These are phyloP conservation scores for Spinus pinus DNA, from an alignment of 2,797 vertebrate genomes.

Conservation along the genomic window DNA sequence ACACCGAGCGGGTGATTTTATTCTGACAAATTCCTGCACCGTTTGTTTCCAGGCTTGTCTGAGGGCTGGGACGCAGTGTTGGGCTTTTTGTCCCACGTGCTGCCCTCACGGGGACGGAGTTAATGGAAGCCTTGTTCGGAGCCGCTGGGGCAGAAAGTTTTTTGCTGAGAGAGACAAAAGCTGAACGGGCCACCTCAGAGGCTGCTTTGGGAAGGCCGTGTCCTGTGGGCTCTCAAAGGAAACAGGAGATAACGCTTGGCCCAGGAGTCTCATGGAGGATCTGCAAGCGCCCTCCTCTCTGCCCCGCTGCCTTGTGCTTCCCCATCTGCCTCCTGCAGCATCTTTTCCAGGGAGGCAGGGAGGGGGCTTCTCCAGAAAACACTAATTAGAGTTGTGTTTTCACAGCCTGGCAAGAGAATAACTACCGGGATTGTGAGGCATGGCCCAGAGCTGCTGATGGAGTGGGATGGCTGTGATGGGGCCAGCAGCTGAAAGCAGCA, in stretches of 20 bases:
- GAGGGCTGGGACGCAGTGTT: slow-evolving; percentile 90
- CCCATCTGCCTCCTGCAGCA: slow-evolving; percentile 70
- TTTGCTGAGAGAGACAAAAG: slow-evolving; percentile 83
- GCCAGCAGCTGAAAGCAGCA: not conserved
- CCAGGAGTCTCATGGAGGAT: slow-evolving; percentile 55
- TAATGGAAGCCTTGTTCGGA: slow-evolving; percentile 96
- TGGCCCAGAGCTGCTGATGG: not conserved
- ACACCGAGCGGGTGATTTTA: slow-evolving; percentile 98
- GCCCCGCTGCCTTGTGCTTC: not conserved
- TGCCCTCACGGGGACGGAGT: slow-evolving; percentile 88
- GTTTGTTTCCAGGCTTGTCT: slow-evolving; percentile 98
- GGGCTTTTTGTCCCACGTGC: slow-evolving; percentile 89
- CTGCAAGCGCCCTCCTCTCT: slow-evolving; percentile 68
- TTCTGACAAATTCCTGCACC: slow-evolving; percentile 90
- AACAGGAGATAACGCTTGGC: slow-evolving; percentile 66
- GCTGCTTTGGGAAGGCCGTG: slow-evolving; percentile 80
- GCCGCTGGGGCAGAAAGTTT: slow-evolving; percentile 90
- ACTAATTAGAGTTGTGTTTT: slow-evolving; percentile 31
- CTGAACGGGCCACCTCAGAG: slow-evolving; percentile 78
- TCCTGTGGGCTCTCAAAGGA: slow-evolving; percentile 79
- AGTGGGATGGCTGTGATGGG: not conserved
- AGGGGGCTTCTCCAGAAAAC: not conserved
- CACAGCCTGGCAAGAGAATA: not conserved
- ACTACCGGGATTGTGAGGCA: not conserved
- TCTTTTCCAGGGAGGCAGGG: not conserved